A percentile compares a stretch with the other conserved stretches of the same genome.
These are phyloP conservation scores for Platyrinchus mystaceus DNA, from an alignment of 2,797 vertebrate genomes.

Conservation along the genomic window DNA sequence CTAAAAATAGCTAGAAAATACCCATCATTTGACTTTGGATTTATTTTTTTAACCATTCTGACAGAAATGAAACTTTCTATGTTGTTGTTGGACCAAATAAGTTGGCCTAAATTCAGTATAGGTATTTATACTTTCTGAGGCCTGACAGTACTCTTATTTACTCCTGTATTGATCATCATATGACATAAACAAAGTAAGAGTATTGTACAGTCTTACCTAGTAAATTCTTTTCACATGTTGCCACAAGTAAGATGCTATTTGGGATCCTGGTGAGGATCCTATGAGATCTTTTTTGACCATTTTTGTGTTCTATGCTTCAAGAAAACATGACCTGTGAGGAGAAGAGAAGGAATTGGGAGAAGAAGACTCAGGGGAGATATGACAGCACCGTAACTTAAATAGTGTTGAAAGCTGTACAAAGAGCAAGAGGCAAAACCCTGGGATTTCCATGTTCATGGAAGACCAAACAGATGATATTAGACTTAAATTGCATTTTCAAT, in stretches of 20 bases:
- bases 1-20: slow-evolving; percentile 26
- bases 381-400: not conserved
- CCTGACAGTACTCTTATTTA: not conserved
- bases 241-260: not conserved
- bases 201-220: not conserved
- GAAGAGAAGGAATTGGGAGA: not conserved
- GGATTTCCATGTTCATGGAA: not conserved
- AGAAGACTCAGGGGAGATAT: not conserved
- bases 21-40: not conserved
- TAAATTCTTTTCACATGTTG: not conserved
- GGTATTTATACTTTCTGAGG: not conserved
- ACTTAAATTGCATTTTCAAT: not conserved
- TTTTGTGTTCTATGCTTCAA: not conserved
- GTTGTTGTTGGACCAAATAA: not conserved
- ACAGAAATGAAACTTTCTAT: not conserved
- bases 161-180: not conserved
- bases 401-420: not conserved
- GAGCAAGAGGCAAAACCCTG: not conserved
- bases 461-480: not conserved
- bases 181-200: not conserved
- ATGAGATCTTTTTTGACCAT: not conserved
- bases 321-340: not conserved
- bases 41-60: not conserved
- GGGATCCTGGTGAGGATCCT: not conserved
- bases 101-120: not conserved